Conservation (phyloP, 2,797 vertebrate species). For the Paguma larvata region DNA sequence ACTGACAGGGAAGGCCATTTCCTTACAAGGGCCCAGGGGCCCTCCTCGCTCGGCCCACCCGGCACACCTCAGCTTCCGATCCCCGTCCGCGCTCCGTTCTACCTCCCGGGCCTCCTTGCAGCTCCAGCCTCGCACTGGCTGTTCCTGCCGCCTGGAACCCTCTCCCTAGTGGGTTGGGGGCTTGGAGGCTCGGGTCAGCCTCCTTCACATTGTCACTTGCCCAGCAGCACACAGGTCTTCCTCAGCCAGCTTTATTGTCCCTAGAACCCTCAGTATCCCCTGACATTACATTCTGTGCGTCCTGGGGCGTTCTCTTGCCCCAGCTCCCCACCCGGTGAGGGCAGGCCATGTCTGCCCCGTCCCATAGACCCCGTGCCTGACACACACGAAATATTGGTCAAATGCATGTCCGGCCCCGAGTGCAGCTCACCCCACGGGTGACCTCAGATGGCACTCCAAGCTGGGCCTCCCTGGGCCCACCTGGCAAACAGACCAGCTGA, state of each 20-base stretch:
- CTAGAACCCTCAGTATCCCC: rapidly evolving
- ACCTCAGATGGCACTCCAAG: background rate
- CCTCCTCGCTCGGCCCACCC: too few relatives aligned
- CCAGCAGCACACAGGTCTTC: background rate
- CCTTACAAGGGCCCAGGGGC: rapidly evolving
- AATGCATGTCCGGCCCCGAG: background rate
- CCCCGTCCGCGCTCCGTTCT: background rate
- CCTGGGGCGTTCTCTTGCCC: rapidly evolving
- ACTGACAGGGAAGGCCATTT: background rate
- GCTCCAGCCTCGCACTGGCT: background rate
- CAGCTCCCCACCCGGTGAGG: background rate
- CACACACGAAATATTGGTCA: rapidly evolving
- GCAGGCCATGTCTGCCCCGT: background rate
- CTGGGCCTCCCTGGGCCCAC: background rate
- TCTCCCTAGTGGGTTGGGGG: too few relatives aligned
- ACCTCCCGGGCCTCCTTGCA: background rate
- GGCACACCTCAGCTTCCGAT: too few relatives aligned
- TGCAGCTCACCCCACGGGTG: background rate
- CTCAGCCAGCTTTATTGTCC: background rate
- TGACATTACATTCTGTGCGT: background rate
- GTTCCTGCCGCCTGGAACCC: background rate
- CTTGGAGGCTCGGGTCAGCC: background rate
- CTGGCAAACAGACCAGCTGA: background rate
- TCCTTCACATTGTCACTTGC: rapidly evolving
- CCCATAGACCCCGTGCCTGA: background rate